phyloP scores from a whole-genome alignment of 2,113 vertebrate species.

The Etheostoma spectabile region DNA sequence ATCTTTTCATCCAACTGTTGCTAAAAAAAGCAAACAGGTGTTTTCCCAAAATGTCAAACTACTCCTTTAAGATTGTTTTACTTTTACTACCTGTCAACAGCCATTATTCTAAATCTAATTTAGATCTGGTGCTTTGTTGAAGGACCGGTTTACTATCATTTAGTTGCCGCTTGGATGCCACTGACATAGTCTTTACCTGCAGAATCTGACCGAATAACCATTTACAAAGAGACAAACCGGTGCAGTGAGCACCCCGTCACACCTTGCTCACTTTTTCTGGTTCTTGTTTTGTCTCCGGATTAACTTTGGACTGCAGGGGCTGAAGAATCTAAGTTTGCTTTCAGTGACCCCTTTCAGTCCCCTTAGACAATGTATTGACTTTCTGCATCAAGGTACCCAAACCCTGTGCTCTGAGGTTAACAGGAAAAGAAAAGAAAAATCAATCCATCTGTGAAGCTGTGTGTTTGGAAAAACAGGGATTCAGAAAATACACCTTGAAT shows the following conservation, averaged over 20 bases:
- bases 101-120: neutral
- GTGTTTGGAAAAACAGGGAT: constrained; percentile 41
- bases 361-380: constrained; percentile 62
- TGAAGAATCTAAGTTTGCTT: constrained; percentile 64
- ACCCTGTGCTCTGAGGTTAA: constrained; percentile 30
- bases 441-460: constrained; percentile 36
- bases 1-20: neutral
- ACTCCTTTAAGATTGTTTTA: neutral
- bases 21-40: neutral
- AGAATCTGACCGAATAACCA: constrained; percentile 41
- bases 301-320: constrained; percentile 48
- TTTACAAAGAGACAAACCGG: constrained; percentile 37
- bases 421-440: constrained; percentile 39
- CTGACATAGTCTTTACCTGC: constrained; percentile 1
- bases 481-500: constrained; percentile 29
- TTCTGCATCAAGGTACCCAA: constrained; percentile 33
- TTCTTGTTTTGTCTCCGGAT: constrained; percentile 66
- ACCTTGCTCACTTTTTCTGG: constrained; percentile 49
- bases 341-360: constrained; percentile 60
- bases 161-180: neutral
- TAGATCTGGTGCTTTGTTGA: neutral
- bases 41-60: neutral
- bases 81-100: neutral
- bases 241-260: constrained; percentile 41
- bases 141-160: neutral